Evolutionary conservation across 2,888 invertebrate genomes (phyloP).

Genomic region (Operophtera brumata): DNA sequence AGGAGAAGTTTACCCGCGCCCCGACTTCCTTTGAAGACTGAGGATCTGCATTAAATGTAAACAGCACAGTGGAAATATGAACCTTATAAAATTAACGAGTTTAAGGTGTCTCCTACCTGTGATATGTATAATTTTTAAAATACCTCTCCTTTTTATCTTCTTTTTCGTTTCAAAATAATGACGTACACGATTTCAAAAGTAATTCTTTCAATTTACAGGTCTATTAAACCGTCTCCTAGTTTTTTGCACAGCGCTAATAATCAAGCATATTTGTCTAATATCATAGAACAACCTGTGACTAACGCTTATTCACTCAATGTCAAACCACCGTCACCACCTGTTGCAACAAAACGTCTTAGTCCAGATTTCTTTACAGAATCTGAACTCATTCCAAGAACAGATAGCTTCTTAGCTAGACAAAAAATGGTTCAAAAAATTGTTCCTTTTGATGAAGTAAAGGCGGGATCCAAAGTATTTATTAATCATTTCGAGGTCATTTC

Average conservation of each 20-base stretch:
- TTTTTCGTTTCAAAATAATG: too few species aligned
- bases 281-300: conserved; percentile 36
- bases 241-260: conserved; percentile 38
- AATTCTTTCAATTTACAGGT: conserved; percentile 46
- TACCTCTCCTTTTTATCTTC: neutral
- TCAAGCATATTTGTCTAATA: conserved; percentile 35
- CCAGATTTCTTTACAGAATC: conserved; percentile 16
- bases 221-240: conserved; percentile 29
- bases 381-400: conserved; percentile 32
- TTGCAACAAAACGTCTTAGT: conserved; percentile 15
- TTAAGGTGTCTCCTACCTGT: neutral
- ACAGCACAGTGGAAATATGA: conserved; percentile 25
- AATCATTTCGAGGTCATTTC: conserved; percentile 19
- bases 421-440: conserved; percentile 21
- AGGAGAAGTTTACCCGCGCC: conserved; percentile 46
- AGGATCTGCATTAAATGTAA: conserved; percentile 29
- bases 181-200: neutral
- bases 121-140: neutral
- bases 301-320: conserved; percentile 30
- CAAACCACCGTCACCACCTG: conserved; percentile 35
- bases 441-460: conserved; percentile 3
- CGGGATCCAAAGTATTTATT: conserved; percentile 17
- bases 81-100: conserved; percentile 22
- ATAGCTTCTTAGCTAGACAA: conserved; percentile 32
- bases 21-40: conserved; percentile 34